These are phyloP conservation scores for Siderastrea siderea DNA, from an alignment of 92 coral and sea anemone genomes.

Conservation along the genomic window DNA sequence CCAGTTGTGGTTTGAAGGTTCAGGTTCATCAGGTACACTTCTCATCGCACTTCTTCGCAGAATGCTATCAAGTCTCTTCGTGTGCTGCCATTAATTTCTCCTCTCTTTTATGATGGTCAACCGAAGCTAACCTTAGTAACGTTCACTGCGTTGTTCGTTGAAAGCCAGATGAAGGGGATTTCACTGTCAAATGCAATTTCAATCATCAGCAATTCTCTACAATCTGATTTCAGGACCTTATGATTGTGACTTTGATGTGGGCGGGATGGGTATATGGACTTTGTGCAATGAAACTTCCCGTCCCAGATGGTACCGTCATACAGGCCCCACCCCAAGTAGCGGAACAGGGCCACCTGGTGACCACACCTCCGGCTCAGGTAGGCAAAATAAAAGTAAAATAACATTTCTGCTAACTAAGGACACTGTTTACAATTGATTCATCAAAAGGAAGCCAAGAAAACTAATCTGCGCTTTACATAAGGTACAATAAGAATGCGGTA, in stretches of 20 bases:
- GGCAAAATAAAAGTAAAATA: background rate
- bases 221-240: background rate
- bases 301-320: slow-evolving; percentile 43
- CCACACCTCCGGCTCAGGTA: background rate
- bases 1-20: too few species aligned
- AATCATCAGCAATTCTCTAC: background rate
- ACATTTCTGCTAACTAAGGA: too few species aligned
- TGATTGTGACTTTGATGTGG: slow-evolving; percentile 56
- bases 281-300: slow-evolving; percentile 14
- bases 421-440: background rate
- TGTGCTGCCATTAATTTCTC: too few species aligned
- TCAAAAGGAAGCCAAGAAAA: background rate
- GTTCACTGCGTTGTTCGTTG: too few species aligned
- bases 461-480: too few species aligned
- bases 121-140: too few species aligned
- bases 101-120: too few species aligned
- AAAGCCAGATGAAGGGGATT: too few species aligned
- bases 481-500: too few species aligned
- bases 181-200: background rate
- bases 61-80: too few species aligned
- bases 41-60: too few species aligned
- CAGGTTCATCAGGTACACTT: too few species aligned
- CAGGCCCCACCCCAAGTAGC: slow-evolving; percentile 49
- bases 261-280: slow-evolving; percentile 51
- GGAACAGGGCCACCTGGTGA: slow-evolving; percentile 47